Base-by-base conservation (phyloP, 1,140 invertebrate genomes). In the Hirudo medicinalis region DNA sequence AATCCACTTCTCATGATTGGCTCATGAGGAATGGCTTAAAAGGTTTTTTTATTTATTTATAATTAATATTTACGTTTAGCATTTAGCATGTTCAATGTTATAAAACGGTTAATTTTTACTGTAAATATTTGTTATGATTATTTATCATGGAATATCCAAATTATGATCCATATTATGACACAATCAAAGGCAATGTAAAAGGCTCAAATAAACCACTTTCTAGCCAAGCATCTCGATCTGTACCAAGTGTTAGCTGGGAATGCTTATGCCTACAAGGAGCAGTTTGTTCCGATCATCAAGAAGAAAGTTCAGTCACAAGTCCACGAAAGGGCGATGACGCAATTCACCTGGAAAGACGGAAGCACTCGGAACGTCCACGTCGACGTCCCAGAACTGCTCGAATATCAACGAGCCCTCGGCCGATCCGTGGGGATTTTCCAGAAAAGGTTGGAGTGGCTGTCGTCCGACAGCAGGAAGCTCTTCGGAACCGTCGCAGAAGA, bases 231-330 rank as follows among this genome's bases (percentile, higher is more conserved):
- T 53, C 74, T 82, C 60, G 79, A 82, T 70, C 70, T 83, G 19
- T 82, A 82, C 72, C 82, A 83, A 75, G 78, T 83, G 17, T 74
- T 83, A 53, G 76, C 79, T 29, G 80, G 79, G 20, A 83, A 83
- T 76, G 80, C 82, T 2, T 82, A 81, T 71, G 78, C 80, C 4
- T 81, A 78, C 73, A 78, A 78, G 54, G 80, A 82, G 74, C 80
- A 82, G 57, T 83, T 80, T 72, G 78, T 83, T 49, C 81, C 81
- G 9, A 77, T 82, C 25, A 80, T 82, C 29, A 78, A 80, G 66
- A 80, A 80, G 74, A 81, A 79, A 71, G 82, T 83, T 0, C 79
- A 81, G 72, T 82, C 81, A n/a, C 80, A 81, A 75, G 81, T 83
- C n/a, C 77, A 82, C 77, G 80, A 81, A 78, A 80, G 78, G 78